phyloP scores from a whole-genome alignment of 2,113 vertebrate genomes.

The Amblyopsis rosae region DNA sequence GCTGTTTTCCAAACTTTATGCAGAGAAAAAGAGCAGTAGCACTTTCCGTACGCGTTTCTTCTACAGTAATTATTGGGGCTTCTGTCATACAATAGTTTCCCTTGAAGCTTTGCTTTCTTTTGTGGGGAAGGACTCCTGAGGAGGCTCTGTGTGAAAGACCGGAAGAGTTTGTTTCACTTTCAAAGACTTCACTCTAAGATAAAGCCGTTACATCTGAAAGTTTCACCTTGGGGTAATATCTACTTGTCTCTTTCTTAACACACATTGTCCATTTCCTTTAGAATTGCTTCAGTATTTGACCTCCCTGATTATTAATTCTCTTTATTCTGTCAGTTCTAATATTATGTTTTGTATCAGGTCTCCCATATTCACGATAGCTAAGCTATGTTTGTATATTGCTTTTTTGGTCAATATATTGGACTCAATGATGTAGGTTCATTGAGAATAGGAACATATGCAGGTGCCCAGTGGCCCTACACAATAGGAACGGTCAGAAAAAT shows the following conservation, averaged over 20 bases:
- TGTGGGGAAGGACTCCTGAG: slow-evolving; percentile 22
- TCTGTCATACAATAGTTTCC: slow-evolving; percentile 43
- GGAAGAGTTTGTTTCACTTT: slow-evolving; percentile 13
- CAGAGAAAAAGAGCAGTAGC: slow-evolving; percentile 14
- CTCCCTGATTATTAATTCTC: not conserved
- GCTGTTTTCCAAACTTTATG: slow-evolving; percentile 34
- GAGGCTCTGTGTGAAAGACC: slow-evolving; percentile 29
- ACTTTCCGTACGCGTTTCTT: slow-evolving; percentile 39
- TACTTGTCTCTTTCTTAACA: slow-evolving; percentile 16
- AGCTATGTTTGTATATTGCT: not conserved
- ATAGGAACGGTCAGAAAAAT: not conserved
- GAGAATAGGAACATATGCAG: slow-evolving; percentile 7
- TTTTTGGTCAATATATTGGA: not conserved
- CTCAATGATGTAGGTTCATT: slow-evolving; percentile 5
- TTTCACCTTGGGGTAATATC: slow-evolving; percentile 21
- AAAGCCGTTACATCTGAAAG: slow-evolving; percentile 23
- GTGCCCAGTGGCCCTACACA: slow-evolving; percentile 16
- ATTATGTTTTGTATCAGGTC: no score
- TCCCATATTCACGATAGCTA: no score
- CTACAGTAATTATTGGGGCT: slow-evolving; percentile 15
- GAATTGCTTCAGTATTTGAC: not conserved
- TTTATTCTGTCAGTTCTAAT: not conserved
- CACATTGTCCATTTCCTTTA: not conserved
- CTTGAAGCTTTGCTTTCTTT: slow-evolving; percentile 43
- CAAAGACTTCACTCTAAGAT: slow-evolving; percentile 25